Conservation (phyloP, 2,888 invertebrate species). For the Lutraria lutraria region DNA sequence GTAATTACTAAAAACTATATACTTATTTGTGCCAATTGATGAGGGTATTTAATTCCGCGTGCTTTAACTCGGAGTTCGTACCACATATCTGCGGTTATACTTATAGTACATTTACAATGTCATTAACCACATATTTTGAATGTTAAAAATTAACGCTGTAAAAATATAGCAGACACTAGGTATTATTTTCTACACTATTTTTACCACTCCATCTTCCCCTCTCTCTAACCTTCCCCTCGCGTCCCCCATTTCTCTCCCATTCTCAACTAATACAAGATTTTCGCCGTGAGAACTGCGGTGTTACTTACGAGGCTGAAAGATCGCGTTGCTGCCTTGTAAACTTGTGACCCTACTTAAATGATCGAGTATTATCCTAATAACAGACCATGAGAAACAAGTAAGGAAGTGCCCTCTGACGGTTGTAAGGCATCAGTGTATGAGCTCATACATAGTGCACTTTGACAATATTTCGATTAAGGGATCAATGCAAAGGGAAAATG, state of each 20-base stretch:
- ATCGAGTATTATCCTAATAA: background rate
- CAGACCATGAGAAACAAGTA: background rate
- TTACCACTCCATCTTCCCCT: too few species aligned
- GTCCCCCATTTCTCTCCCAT: too few species aligned
- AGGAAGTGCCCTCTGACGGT: background rate
- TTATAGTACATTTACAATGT: background rate
- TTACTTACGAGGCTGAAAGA: background rate
- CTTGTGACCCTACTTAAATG: constrained; percentile 3
- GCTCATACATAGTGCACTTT: background rate
- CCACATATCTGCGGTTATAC: background rate
- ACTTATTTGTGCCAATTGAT: background rate
- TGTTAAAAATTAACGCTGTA: too few species aligned
- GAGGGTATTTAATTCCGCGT: background rate
- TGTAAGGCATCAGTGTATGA: background rate
- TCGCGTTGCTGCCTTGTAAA: background rate
- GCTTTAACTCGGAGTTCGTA: background rate
- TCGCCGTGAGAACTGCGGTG: background rate
- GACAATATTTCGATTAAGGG: background rate
- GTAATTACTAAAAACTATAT: background rate
- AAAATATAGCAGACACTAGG: too few species aligned
- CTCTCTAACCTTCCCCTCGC: too few species aligned
- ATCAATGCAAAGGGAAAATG: constrained; percentile 10
- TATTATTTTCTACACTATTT: too few species aligned
- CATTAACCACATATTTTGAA: too few species aligned
- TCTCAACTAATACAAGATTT: background rate